phyloP scores from a whole-genome alignment of 2,797 vertebrate species.

The Paguma larvata region DNA sequence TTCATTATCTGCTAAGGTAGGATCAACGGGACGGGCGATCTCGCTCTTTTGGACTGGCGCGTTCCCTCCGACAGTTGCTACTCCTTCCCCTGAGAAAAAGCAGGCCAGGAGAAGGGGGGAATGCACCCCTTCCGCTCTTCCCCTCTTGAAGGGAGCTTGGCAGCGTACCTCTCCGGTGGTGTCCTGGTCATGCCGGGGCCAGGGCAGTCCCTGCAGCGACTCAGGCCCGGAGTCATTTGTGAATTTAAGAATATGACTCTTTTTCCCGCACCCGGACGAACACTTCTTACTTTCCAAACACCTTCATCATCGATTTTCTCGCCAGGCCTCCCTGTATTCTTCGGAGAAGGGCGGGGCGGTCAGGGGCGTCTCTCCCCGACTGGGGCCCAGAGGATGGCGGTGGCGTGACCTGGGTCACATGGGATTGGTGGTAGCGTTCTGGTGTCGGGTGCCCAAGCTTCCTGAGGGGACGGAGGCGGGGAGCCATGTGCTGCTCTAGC shows the following conservation, averaged over 20 bases:
- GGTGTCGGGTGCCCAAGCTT: not conserved
- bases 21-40: too few relatives aligned
- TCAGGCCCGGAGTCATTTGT: not conserved
- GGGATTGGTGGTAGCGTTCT: not conserved
- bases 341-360: not conserved
- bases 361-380: not conserved
- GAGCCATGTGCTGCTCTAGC: not conserved
- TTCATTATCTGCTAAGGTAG: not conserved
- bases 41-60: not conserved
- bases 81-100: not conserved
- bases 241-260: not conserved
- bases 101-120: not conserved
- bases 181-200: not conserved
- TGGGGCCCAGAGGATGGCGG: not conserved
- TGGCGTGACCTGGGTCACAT: rapidly evolving
- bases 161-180: too few relatives aligned
- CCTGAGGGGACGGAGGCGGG: too few relatives aligned
- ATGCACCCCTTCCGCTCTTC: not conserved
- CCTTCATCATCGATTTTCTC: not conserved
- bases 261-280: not conserved
- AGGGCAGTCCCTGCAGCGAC: not conserved
- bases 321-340: not conserved
- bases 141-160: not conserved
- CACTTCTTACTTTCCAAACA: not conserved
- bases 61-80: not conserved